Percentiles rank a stretch among this genome's conserved stretches.
Evolutionary conservation across 2,888 invertebrate species (phyloP).

Genomic region (Erebia palarica): DNA sequence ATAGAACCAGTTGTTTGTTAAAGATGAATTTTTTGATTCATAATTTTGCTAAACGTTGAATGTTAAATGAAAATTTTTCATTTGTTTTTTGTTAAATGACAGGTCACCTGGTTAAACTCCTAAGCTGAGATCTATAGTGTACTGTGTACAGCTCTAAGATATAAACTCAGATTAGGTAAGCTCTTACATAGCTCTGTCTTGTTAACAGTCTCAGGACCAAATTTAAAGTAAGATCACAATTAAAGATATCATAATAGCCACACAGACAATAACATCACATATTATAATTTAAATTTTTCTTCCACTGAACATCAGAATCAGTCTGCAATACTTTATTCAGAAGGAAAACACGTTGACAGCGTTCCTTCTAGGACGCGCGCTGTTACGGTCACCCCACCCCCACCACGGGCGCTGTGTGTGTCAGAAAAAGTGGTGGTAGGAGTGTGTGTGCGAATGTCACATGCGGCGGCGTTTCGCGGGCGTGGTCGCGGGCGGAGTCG

Average conservation of each 20-base stretch:
- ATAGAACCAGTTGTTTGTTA: too few species aligned
- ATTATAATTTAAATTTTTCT: not conserved
- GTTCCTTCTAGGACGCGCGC: conserved; percentile 42
- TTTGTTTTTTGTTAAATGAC: too few species aligned
- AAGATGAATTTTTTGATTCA: too few species aligned
- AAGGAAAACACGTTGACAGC: conserved; percentile 46
- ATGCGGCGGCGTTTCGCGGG: conserved; percentile 71
- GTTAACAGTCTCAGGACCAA: too few species aligned
- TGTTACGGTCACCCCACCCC: conserved; percentile 20
- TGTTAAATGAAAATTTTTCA: too few species aligned
- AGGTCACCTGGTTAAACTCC: too few species aligned
- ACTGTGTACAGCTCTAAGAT: too few species aligned
- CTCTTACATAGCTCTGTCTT: too few species aligned
- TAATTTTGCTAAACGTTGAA: too few species aligned
- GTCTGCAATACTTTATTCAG: conserved; percentile 16
- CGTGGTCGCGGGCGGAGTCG: conserved; percentile 67
- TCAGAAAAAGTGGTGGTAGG: conserved; percentile 71
- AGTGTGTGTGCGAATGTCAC: conserved; percentile 59
- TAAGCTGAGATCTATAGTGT: too few species aligned
- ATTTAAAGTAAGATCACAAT: not conserved
- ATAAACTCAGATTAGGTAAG: too few species aligned
- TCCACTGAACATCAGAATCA: conserved; percentile 9
- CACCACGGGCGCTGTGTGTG: conserved; percentile 45
- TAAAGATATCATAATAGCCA: not conserved
- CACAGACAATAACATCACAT: not conserved